Evolutionary conservation across 2,797 vertebrate species (phyloP).

Genomic region (Rhinoraja longicauda): DNA sequence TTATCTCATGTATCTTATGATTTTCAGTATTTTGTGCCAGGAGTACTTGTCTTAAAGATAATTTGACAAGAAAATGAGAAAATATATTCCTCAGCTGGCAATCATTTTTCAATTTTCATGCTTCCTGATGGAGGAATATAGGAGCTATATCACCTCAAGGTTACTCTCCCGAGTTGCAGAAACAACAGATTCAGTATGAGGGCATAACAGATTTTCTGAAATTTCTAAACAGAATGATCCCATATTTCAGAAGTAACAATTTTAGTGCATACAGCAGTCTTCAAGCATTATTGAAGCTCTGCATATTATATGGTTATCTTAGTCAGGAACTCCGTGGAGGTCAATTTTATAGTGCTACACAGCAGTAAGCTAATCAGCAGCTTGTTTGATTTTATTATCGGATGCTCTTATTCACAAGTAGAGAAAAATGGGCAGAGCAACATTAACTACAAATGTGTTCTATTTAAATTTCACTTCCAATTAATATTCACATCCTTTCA

Average conservation of each 20-base stretch:
- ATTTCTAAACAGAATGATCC: not conserved
- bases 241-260: not conserved
- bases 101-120: not conserved
- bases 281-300: not conserved
- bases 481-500: not conserved
- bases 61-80: not conserved
- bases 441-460: too few species aligned
- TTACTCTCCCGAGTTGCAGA: not conserved
- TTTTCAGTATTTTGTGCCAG: not conserved
- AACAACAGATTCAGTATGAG: not conserved
- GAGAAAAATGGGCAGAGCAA: not conserved
- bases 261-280: not conserved
- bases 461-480: not conserved
- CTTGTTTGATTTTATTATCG: not conserved
- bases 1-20: not conserved
- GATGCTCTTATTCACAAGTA: not conserved
- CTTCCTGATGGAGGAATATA: not conserved
- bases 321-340: not conserved
- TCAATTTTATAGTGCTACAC: not conserved
- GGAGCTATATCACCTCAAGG: not conserved
- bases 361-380: not conserved
- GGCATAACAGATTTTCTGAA: not conserved
- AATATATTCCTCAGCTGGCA: not conserved
- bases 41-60: not conserved
- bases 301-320: not conserved